Evolutionary conservation across 2,113 vertebrate species (phyloP), one percentile per base, ranked within the genome.

Genomic region (Trichomycterus rosablanca): DNA sequence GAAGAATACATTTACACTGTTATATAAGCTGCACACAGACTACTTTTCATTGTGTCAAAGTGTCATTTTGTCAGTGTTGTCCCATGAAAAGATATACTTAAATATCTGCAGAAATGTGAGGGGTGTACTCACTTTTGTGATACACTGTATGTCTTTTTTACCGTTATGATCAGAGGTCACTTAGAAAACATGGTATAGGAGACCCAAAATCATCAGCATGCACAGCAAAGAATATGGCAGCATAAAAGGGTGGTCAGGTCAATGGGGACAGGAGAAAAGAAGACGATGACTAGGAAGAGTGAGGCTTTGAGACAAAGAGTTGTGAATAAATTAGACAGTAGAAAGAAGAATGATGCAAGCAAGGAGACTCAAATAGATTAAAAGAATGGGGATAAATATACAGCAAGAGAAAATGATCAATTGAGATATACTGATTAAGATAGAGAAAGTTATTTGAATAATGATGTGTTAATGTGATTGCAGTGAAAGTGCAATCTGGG

Each of bases 151-250:
- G 54, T 34, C 32, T 20, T 26, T 19, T 32, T 37, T 22, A 35
- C 48, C 19, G 39, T 26, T 39, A 30, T 59, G 16, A 34, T 30
- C 18, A 56, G 60, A 64, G 9, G 12, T 15, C 12, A 26, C 54
- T 51, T 43, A 26, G 18, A n/a, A 44, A 52, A 26, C 11, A 30
- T 42, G 34, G 37, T 45, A 52, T 20, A 18, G 18, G 48, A 52
- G 15, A 35, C 2, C 16, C 19, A 46, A n/a, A n/a, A 48, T 70
- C 68, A 70, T 65, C 35, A 49, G 39, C 26, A 70, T 60, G 56
- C 62, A 66, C 7, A 50, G 6, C 50, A 48, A 20, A 40, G 20
- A 64, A 24, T 19, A 24, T 43, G 22, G 5, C 42, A 37, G 43
- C 50, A 55, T 54, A 30, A 55, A 35, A 32, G 10, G 30, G n/a